Evolutionary conservation across 2,797 vertebrate species (phyloP), one percentile per base, ranked within the genome.

Genomic region (Selene dorsalis): DNA sequence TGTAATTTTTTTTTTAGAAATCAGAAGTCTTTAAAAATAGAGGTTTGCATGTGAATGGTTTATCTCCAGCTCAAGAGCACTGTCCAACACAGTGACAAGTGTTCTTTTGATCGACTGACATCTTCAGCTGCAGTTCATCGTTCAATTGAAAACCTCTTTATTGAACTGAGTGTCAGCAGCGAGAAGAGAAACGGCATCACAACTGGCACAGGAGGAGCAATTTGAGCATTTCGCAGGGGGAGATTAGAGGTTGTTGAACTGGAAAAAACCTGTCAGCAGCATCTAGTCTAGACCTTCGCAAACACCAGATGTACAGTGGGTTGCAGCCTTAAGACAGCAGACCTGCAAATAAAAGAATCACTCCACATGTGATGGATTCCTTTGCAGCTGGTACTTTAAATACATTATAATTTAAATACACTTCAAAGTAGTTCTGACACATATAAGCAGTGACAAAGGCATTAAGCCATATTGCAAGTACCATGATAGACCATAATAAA

Each of bases 1-100:
- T 81, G 75, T 81, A 69, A 85, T 35, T 35, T 35, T 30, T 30
- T 91, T 90, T 70, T 55, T 58, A 75, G 60, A 87, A 82, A 85
- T 86, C 80, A 22, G 28, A 32, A 38, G 63, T 68, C 73, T 85
- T 70, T 56, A 35, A 69, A 78, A 85, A 75, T 32, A 17, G 22
- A 63, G 48, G 69, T 79, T 72, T 50, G 26, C 66, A 50, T 81
- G 28, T 72, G 61, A 88, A 75, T 76, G 67, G 11, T 76, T 78
- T 57, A 39, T 78, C 67, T 38, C 28, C 32, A 38, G 26, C 62
- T 61, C 32, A 43, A 47, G 5, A 48, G 38, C 35, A 12, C 13
- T 32, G 61, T 67, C 62, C 53, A 57, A 45, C 26, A 2, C 48
- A 1, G 67, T 60, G 64, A 43, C 61, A 69, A 55, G 69, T 63